Base-by-base conservation (phyloP, 2,888 invertebrate genomes). In the Drosophila melanosoma region DNA sequence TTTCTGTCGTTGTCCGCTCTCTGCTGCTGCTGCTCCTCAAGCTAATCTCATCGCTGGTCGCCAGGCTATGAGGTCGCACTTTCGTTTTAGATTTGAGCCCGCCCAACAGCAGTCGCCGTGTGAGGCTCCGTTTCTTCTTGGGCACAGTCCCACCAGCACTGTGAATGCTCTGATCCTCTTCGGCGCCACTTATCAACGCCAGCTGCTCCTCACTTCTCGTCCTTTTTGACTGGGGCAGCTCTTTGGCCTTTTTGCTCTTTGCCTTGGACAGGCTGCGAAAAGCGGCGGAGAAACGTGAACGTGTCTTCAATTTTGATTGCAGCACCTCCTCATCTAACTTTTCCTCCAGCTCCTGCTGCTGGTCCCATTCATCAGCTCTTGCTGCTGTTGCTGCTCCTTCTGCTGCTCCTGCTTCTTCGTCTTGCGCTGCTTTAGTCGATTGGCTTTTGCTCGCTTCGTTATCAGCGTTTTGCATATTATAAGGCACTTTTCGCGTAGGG, bases 401-500 rank as follows among this genome's bases (percentile, higher is more conserved):
- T 56, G 77, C 76, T 57, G 65, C 56, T 33, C 33, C 69, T 57
- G 65, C 49, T 61, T 35, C 35, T 68, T 54, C 51, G 33, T 48
- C 70, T 71, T 61, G 62, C 59, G 58, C 73, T 32, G 10, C 62
- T 67, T 59, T 82, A 17, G 45, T 57, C 59, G 71, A 69, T 72
- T 79, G 79, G 53, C 69, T 74, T 45, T 76, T 66, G 66, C 49
- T 54, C 48, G 64, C 59, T 29, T 76, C 81, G 83, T 79, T 75
- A 32, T 83, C 93, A 88, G 81, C 77, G 90, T 88, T 92, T 91
- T 90, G 92, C 92, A 92, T 92, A 92, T 90, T 92, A 85, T 74
- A 65, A 69, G 70, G 23, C 69, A 76, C 54, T 68, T 68, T 54
- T 64, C 48, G 60, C 23, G 38, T 10, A 38, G 45, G 52, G 33